These are phyloP conservation scores for Tadarida brasiliensis DNA, from an alignment of 2,797 vertebrate species.

Conservation along the genomic window DNA sequence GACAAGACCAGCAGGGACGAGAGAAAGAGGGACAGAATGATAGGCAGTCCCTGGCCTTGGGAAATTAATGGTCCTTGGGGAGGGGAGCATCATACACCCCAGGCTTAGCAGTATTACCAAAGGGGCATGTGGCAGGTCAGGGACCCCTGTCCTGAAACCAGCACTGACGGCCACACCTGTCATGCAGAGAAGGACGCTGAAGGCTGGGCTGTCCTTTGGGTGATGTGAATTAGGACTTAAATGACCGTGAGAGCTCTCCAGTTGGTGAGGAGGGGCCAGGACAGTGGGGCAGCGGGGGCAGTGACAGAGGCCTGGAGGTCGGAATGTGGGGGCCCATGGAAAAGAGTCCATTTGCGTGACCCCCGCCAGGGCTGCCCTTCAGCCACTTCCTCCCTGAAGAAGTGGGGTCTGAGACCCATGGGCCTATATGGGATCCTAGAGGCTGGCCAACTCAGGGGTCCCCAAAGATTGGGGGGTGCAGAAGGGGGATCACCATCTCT, in stretches of 20 bases:
- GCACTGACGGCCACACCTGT: rapidly evolving
- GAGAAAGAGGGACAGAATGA: background rate
- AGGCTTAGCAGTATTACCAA: background rate
- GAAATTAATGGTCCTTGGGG: background rate
- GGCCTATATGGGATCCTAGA: background rate
- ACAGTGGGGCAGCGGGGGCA: rapidly evolving
- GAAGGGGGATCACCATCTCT: background rate
- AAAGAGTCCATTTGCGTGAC: too few species aligned
- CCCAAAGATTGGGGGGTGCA: background rate
- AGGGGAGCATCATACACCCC: background rate
- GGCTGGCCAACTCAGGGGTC: background rate
- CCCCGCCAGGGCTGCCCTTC: background rate
- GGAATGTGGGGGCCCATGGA: rapidly evolving
- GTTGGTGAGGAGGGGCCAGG: background rate
- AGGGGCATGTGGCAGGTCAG: background rate
- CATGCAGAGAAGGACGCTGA: background rate
- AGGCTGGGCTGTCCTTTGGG: rapidly evolving
- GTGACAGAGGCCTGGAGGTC: background rate
- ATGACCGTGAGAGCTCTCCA: too few species aligned
- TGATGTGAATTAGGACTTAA: background rate
- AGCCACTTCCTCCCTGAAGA: background rate
- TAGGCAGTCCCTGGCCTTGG: background rate
- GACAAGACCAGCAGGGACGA: background rate
- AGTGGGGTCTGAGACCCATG: background rate
- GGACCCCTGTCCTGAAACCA: background rate